These are phyloP conservation scores for Spatulosminthurus flaviceps DNA, from an alignment of 2,888 invertebrate genomes.

Conservation along the genomic window DNA sequence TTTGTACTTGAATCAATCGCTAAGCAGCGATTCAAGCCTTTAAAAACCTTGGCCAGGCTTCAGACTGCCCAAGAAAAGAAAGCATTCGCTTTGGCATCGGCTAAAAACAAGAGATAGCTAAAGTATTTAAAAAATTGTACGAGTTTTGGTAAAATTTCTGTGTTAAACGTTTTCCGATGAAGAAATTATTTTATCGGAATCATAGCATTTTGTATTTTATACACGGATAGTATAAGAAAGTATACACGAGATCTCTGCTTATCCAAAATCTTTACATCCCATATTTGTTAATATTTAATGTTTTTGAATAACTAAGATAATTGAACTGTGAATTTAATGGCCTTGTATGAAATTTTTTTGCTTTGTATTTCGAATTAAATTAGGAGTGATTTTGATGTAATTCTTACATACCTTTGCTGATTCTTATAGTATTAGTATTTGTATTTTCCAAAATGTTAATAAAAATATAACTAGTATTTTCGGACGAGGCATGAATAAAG, in stretches of 20 bases:
- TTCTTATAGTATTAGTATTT: too few relatives aligned
- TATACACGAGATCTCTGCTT: too few relatives aligned
- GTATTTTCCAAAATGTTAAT: too few relatives aligned
- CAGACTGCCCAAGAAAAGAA: conserved; percentile 9
- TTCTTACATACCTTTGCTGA: neutral
- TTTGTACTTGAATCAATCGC: conserved; percentile 54
- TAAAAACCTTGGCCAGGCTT: conserved; percentile 41
- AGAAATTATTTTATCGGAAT: too few relatives aligned
- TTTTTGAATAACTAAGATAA: neutral
- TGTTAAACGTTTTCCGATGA: too few relatives aligned
- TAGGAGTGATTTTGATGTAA: neutral
- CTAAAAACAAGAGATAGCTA: neutral
- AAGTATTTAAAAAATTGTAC: neutral
- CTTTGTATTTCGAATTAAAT: neutral
- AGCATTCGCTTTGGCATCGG: neutral
- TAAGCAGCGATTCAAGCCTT: conserved; percentile 46
- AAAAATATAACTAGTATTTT: too few relatives aligned
- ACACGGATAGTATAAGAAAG: too few relatives aligned
- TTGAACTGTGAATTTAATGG: neutral
- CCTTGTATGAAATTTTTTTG: conserved; percentile 20
- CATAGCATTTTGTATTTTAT: too few relatives aligned
- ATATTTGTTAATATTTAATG: conserved; percentile 3
- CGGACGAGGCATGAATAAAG: too few relatives aligned
- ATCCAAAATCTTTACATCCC: neutral
- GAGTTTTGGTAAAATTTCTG: too few relatives aligned